Evolutionary conservation across 2,888 invertebrate genomes (phyloP), one percentile per base, ranked within the genome.

Genomic region (Synanthedon vespiformis): DNA sequence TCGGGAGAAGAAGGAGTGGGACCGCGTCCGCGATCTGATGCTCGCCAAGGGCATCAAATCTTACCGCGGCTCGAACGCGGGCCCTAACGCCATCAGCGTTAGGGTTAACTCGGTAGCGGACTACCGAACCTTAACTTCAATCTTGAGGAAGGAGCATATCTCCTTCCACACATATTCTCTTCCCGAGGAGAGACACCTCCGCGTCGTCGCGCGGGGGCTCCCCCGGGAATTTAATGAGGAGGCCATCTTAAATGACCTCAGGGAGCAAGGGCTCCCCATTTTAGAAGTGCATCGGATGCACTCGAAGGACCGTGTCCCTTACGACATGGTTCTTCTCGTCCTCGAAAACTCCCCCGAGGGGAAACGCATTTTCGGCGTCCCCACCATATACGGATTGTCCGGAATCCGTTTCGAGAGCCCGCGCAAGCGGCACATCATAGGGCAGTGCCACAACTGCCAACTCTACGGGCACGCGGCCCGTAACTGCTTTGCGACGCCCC

Each of bases 261-360:
- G 2, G n/a, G n/a, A n/a, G 2, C 44, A 44, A n/a, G 10, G 1
- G 2, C 34, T 34, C 8, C 34, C 34, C 0, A 10, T 34, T 0
- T 1, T 34, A 2, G 34, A 34, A 10, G 34, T 34, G 34, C 34
- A 34, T 5, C 34, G 34, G 34, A 34, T 34, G 34, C 34, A 34
- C 34, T 6, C 34, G 0, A 8, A 1, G 2, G 34, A 34, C 10
- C 34, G 52, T 57, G 52, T 56, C 63, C 49, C 22, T 1, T 22
- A 4, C 22, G 22, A 22, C 22, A 22, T 22, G 22, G 22, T 22
- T 1, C 34, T 34, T 4, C 44, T 44, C 44, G 44, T n/a, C 44
- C 1, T 44, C 1, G 44, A 44, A 2, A n/a, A 13, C 44, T 1
- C 44, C 12, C 44, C 44, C 0, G 44, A 44, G 44, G 44, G 44